Evolutionary conservation across 2,888 invertebrate species (phyloP), one percentile per base, ranked within the genome.

Genomic region (Lasioglossum pauxillum): DNA sequence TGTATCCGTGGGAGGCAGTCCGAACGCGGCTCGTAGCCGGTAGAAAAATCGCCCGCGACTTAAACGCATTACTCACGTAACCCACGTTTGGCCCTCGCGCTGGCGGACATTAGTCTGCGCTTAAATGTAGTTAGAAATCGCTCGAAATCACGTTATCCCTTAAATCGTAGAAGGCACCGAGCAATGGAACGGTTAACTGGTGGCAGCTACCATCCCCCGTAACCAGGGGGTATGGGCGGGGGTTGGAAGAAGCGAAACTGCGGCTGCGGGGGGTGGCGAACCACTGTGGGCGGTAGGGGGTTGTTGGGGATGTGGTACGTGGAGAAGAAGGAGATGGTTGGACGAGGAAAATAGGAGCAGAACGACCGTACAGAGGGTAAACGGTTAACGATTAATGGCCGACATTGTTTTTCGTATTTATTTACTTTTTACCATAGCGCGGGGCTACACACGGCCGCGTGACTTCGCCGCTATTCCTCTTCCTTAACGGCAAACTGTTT

Each of bases 101-200:
- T 38, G 69, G 72, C 76, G 78, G 82, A 85, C 88, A 88, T 88
- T 88, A 88, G 88, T 88, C 85, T 85, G 82, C 78, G 82, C 85
- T 88, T 88, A 88, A 88, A 88, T 88, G 82, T 88, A 88, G 88
- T 88, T 88, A 85, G 88, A 88, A 88, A 84, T 88, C 87, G 87
- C 87, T 88, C 75, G 89, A 81, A 89, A 87, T 86, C 80, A 89
- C 89, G 89, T 89, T 89, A 89, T 89, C 89, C 84, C 84, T 84
- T 87, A 87, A 89, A 89, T 89, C 87, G 84, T 81, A 69, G 83
- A 80, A 81, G 83, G 71, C 81, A 73, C n/a, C 77, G 81, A 79
- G 83, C 80, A 83, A 76, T 80, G 81, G 87, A 35, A 86, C 86
- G 86, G 82, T 82, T 86, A 82, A 86, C 86, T 53, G 82, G 78